phyloP scores from a whole-genome alignment of 2,888 invertebrate species.

The Nemotelus nigrinus region DNA sequence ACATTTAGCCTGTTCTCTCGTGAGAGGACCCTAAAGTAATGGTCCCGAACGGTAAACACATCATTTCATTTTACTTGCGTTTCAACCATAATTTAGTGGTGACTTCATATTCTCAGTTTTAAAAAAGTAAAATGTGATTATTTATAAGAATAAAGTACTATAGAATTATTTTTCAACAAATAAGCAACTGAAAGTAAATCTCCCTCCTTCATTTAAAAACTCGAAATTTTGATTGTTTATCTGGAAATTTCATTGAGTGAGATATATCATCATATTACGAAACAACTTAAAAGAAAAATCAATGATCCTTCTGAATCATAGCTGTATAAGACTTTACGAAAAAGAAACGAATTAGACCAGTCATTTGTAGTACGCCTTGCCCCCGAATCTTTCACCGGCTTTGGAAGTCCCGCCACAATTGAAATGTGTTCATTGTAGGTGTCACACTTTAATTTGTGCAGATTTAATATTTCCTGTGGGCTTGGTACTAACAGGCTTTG shows the following conservation, averaged over 20 bases:
- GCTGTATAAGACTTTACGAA: not conserved
- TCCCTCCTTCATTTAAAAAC: no score
- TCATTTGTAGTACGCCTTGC: conserved; percentile 18
- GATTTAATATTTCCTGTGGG: conserved; percentile 35
- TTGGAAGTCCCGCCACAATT: conserved; percentile 5
- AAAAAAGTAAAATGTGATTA: conserved; percentile 39
- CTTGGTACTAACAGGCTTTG: conserved; percentile 34
- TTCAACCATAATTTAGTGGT: no score
- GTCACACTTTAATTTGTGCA: conserved; percentile 6
- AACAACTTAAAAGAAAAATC: not conserved
- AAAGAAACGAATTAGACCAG: conserved; percentile 10
- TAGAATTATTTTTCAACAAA: not conserved
- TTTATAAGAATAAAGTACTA: not conserved
- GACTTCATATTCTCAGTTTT: conserved; percentile 28
- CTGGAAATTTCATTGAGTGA: not conserved
- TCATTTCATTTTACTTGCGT: no score
- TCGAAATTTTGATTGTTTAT: conserved; percentile 15
- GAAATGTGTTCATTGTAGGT: not conserved
- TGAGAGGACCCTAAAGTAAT: no score
- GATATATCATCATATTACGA: not conserved
- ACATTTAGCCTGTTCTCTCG: no score
- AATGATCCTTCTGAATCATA: not conserved
- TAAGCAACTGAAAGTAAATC: conserved; percentile 7
- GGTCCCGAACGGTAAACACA: conserved; percentile 99
- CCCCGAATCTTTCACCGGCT: not conserved